Evolutionary conservation across 1,140 invertebrate genomes (phyloP).

Genomic region (Lysiphlebus fabarum): DNA sequence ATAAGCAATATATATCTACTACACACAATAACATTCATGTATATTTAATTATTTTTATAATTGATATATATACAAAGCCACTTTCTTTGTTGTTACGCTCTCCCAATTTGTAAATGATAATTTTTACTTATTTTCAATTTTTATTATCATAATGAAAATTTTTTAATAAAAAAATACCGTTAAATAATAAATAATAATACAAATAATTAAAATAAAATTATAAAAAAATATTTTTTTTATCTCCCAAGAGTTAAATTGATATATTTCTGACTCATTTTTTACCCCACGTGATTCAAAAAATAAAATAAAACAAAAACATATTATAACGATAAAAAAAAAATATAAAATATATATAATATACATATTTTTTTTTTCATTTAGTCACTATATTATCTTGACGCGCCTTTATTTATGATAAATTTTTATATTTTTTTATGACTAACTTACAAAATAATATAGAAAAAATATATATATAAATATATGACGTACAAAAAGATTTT

Average conservation of each 20-base stretch:
- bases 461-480: background rate
- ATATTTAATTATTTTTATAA: background rate
- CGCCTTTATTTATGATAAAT: conserved; percentile 14
- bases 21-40: background rate
- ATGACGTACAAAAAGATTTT: background rate
- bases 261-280: too few species aligned
- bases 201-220: background rate
- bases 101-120: background rate
- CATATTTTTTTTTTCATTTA: too few species aligned
- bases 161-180: background rate
- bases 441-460: conserved; percentile 1
- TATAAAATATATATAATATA: background rate
- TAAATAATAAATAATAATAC: conserved; percentile 2
- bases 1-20: background rate
- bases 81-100: conserved; percentile 17
- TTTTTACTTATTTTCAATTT: background rate
- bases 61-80: background rate
- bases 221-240: background rate
- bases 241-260: too few species aligned
- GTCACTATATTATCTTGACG: conserved; percentile 1
- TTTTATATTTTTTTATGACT: background rate
- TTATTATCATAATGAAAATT: background rate
- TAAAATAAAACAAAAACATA: background rate
- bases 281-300: background rate
- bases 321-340: background rate